These are phyloP conservation scores for Micropoecilia bifurca DNA, from an alignment of 2,797 vertebrate genomes.

Conservation along the genomic window DNA sequence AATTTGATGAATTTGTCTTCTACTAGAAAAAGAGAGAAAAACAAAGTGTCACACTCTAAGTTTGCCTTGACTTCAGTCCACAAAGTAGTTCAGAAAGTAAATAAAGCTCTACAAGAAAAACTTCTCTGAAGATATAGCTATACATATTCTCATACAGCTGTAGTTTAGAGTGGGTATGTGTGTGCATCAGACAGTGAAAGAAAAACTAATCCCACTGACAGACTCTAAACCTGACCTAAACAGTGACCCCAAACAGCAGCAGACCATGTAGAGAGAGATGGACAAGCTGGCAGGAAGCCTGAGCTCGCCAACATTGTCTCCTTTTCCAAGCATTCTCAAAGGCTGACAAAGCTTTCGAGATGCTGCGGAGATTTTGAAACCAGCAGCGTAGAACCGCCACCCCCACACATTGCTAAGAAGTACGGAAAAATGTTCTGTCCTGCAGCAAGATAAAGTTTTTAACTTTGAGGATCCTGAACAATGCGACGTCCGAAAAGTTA, in stretches of 20 bases:
- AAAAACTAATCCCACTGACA: conserved; percentile 64
- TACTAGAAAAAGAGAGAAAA: not conserved
- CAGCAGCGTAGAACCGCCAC: conserved; percentile 50
- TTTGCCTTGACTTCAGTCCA: conserved; percentile 12
- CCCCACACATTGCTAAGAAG: conserved; percentile 47
- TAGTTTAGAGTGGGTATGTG: conserved; percentile 37
- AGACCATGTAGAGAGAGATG: conserved; percentile 68
- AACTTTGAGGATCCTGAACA: conserved; percentile 53
- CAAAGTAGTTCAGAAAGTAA: conserved; percentile 19
- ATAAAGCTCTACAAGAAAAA: conserved; percentile 31
- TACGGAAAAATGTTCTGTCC: conserved; percentile 47
- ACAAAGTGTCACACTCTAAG: not conserved
- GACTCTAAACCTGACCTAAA: conserved; percentile 73
- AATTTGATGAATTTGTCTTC: not conserved
- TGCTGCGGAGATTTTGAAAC: conserved; percentile 60
- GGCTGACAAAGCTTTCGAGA: conserved; percentile 64
- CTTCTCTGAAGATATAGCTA: conserved; percentile 20
- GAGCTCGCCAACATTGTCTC: conserved; percentile 63
- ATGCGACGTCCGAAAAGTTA: conserved; percentile 54
- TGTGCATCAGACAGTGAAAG: conserved; percentile 60
- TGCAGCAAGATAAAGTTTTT: conserved; percentile 55
- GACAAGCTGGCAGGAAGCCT: conserved; percentile 72
- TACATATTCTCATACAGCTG: conserved; percentile 35
- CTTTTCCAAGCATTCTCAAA: conserved; percentile 58
- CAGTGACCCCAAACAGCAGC: conserved; percentile 69